These are phyloP conservation scores for Solenodon paradoxus DNA, from an alignment of 2,113 vertebrate species.

Conservation along the genomic window DNA sequence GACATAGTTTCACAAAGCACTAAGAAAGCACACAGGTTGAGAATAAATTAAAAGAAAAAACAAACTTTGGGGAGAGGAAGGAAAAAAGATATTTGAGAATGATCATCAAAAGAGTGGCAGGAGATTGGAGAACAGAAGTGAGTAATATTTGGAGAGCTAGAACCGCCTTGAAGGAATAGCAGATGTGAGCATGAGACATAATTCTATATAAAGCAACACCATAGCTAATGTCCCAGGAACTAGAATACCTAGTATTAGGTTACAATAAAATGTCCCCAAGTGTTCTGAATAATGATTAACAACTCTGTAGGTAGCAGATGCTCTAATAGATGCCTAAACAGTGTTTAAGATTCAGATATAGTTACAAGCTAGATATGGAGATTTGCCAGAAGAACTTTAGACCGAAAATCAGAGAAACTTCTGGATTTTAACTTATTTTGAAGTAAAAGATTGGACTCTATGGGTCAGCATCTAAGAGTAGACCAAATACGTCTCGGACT, in stretches of 20 bases:
- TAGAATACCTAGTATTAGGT: not conserved
- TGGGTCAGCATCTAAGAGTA: not conserved
- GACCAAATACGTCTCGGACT: not conserved
- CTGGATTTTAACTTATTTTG: not conserved
- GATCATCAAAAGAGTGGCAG: not conserved
- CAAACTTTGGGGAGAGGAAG: not conserved
- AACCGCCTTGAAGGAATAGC: not conserved
- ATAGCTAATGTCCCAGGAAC: not conserved
- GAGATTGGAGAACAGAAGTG: not conserved
- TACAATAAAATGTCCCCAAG: not conserved
- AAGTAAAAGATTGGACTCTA: not conserved
- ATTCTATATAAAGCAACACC: not conserved
- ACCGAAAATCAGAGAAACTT: not conserved
- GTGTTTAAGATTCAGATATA: not conserved
- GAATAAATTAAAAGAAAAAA: not conserved
- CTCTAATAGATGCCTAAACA: not conserved
- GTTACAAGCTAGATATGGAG: not conserved
- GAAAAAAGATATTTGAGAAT: not conserved
- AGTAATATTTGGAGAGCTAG: not conserved
- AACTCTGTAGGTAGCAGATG: not conserved
- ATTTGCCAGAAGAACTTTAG: not conserved
- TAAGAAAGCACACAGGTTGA: not conserved
- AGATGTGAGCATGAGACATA: not conserved
- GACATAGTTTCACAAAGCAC: not conserved
- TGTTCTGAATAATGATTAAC: not conserved